Evolutionary conservation across 1,140 invertebrate species (phyloP).

Genomic region (Samia ricini): DNA sequence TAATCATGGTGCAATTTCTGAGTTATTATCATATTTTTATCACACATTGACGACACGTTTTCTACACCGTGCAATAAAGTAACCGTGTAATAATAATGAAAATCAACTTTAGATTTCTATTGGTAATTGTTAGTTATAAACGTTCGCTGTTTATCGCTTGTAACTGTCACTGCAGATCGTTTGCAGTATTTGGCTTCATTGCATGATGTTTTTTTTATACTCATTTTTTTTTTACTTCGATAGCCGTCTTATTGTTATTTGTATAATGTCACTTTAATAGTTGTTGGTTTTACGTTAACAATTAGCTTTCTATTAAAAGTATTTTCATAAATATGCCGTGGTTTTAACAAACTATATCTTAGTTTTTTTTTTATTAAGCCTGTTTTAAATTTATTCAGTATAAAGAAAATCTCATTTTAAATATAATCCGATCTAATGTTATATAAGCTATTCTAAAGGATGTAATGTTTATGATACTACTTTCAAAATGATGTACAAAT

Average conservation of each 20-base stretch:
- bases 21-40: too few relatives aligned
- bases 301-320: not conserved
- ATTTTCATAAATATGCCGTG: not conserved
- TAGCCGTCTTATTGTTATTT: not conserved
- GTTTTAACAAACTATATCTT: too few relatives aligned
- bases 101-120: not conserved
- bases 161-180: too few relatives aligned
- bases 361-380: too few relatives aligned
- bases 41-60: not conserved
- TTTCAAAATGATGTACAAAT: too few relatives aligned
- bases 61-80: not conserved
- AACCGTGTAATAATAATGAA: not conserved
- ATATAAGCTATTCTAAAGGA: too few relatives aligned
- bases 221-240: not conserved
- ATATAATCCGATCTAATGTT: too few relatives aligned
- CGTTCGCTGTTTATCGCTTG: too few relatives aligned
- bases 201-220: not conserved
- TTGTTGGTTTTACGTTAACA: not conserved
- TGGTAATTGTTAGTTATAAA: not conserved
- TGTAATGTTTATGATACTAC: too few relatives aligned
- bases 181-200: not conserved
- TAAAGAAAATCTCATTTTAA: too few relatives aligned
- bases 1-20: too few relatives aligned
- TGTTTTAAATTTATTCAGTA: too few relatives aligned
- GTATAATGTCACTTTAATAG: not conserved